Evolutionary conservation across 2,888 invertebrate species (phyloP), one percentile per base, ranked within the genome.

Genomic region (Pinctada fucata): DNA sequence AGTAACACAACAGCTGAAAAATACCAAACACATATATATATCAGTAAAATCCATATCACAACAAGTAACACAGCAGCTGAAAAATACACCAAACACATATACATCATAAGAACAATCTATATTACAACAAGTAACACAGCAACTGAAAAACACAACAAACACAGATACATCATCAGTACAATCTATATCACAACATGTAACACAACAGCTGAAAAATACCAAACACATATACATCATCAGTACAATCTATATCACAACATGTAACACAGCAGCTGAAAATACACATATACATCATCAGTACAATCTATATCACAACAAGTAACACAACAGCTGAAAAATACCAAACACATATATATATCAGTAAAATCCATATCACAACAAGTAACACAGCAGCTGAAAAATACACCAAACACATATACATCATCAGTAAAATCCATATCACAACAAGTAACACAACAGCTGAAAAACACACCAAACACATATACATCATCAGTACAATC

Each of bases 141-240:
- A 31, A 1, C 31, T 31, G 31, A 31, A 31, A 31, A 31, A 31
- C 31, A 31, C 31, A 31, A 0, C 31, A 31, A 31, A 31, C 0
- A 31, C 1, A 31, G 0, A 31, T 31, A 31, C 31, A 31, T 31
- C 31, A 31, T 31, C 31, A 31, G 31, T 31, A 31, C 0, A 31
- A 31, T 31, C 31, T 1, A 31, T 31, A 31, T 31, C 31, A 31
- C 31, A 31, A 31, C 31, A 31, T 1, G 31, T 31, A 31, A 31
- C 31, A 31, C 31, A 31, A 1, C 31, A 31, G 1, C 31, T 86
- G 65, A 16, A 74, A 70, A 81, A 31, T 31, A 31, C 31, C 31
- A 90, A 84, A 89, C 89, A 89, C 3, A 90, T 79, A 67, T 87
- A 88, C 52, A 86, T 80, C 80, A 89, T 81, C 3, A 88, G 85